Conservation (phyloP, 1,140 invertebrate species). For the Lordiphosa clarofinis region DNA sequence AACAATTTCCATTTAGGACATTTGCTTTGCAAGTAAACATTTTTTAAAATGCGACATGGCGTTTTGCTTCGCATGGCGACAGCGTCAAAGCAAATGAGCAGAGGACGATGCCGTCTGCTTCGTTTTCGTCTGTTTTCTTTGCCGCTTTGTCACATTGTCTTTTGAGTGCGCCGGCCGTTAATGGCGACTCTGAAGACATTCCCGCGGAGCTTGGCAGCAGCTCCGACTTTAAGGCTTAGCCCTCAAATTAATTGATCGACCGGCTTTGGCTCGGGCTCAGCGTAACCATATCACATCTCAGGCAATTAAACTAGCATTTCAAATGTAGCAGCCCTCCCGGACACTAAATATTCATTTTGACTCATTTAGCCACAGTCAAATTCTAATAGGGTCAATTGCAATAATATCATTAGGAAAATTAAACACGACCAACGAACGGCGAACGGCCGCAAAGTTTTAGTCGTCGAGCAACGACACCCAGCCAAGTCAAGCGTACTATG, state of each 20-base stretch:
- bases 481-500: slow-evolving; percentile 73
- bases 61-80: slow-evolving; percentile 21
- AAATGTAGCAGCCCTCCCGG: slow-evolving; percentile 25
- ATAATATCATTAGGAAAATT: slow-evolving; percentile 78
- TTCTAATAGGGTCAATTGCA: slow-evolving; percentile 77
- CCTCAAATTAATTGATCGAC: slow-evolving; percentile 62
- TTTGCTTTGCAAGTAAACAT: slow-evolving; percentile 58
- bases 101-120: not conserved
- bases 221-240: slow-evolving; percentile 55
- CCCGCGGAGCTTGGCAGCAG: slow-evolving; percentile 10
- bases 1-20: slow-evolving; percentile 72
- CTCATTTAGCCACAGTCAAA: slow-evolving; percentile 68
- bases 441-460: slow-evolving; percentile 52
- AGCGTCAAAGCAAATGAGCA: slow-evolving; percentile 50
- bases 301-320: slow-evolving; percentile 56
- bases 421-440: slow-evolving; percentile 51
- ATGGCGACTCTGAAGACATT: slow-evolving; percentile 19
- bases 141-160: slow-evolving; percentile 21
- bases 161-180: slow-evolving; percentile 49
- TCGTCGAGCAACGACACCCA: slow-evolving; percentile 51
- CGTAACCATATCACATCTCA: slow-evolving; percentile 63
- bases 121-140: slow-evolving; percentile 31
- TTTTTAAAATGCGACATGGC: slow-evolving; percentile 27
- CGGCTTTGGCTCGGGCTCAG: slow-evolving; percentile 23
- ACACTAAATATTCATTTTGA: slow-evolving; percentile 75